Percentiles rank a stretch among this genome's conserved stretches.
Conservation (phyloP, 2,888 invertebrate genomes). For the Drosophila sordidapex region DNA sequence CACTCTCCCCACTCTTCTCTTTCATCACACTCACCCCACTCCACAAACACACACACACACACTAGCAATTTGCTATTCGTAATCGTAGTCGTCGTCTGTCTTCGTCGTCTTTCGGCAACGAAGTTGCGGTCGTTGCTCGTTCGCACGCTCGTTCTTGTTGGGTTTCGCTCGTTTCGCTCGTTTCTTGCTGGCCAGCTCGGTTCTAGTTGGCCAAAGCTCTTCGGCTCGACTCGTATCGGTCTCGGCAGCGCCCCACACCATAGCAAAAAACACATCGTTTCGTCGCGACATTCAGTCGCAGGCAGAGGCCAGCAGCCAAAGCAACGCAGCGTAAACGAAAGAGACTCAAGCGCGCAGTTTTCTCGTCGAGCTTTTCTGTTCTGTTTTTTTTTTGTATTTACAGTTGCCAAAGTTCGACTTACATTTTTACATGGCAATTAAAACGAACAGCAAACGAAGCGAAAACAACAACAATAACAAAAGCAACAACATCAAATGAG, state of each 20-base stretch:
- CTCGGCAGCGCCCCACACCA: constrained; percentile 55
- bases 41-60: background rate
- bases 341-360: constrained; percentile 43
- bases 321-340: constrained; percentile 46
- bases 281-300: constrained; percentile 64
- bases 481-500: constrained; percentile 24
- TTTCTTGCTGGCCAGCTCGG: constrained; percentile 69
- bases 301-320: constrained; percentile 69
- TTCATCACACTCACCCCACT: background rate
- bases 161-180: constrained; percentile 71
- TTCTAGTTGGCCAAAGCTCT: constrained; percentile 70
- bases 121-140: constrained; percentile 63
- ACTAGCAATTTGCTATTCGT: constrained; percentile 11
- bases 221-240: constrained; percentile 40
- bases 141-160: constrained; percentile 73
- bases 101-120: constrained; percentile 27
- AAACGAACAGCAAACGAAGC: constrained; percentile 33
- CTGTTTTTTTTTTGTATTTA: constrained; percentile 17
- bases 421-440: constrained; percentile 52
- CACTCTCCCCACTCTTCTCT: background rate
- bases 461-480: constrained; percentile 18
- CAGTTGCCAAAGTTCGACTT: constrained; percentile 39
- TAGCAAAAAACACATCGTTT: constrained; percentile 14
- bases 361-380: constrained; percentile 30
- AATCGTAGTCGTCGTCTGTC: constrained; percentile 27